Percentiles rank a stretch among this genome's conserved stretches.
Evolutionary conservation across 2,888 invertebrate species (phyloP).

Genomic region (Panzeria rudis): DNA sequence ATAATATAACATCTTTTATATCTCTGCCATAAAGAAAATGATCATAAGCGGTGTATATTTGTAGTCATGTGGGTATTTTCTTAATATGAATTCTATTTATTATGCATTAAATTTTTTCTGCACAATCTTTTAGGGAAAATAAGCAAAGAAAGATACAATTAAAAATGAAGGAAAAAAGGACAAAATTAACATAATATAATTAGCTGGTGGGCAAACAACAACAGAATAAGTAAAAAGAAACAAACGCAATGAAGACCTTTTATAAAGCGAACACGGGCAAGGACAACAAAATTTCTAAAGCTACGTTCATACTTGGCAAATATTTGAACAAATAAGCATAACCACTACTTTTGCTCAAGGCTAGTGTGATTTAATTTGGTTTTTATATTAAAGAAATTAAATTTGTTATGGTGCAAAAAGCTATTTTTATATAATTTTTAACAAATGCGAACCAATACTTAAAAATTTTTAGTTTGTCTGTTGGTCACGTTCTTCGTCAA

Average conservation of each 20-base stretch:
- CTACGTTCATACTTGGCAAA: too few relatives aligned
- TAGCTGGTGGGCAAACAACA: constrained; percentile 37
- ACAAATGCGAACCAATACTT: too few relatives aligned
- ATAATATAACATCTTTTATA: not conserved
- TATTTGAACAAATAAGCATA: too few relatives aligned
- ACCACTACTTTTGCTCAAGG: too few relatives aligned
- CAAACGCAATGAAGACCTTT: not conserved
- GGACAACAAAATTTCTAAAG: not conserved
- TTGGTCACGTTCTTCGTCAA: too few relatives aligned
- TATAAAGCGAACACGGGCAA: not conserved
- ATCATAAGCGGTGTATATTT: not conserved
- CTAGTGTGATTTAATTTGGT: too few relatives aligned
- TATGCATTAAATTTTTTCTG: constrained; percentile 7
- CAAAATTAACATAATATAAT: constrained; percentile 60
- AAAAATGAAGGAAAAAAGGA: constrained; percentile 15
- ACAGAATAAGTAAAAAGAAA: not conserved
- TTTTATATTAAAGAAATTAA: too few relatives aligned
- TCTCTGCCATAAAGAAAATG: not conserved
- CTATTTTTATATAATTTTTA: too few relatives aligned
- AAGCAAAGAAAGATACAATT: constrained; percentile 22
- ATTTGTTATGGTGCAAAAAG: too few relatives aligned
- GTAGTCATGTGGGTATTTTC: not conserved
- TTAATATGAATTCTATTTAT: constrained; percentile 4
- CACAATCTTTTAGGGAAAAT: constrained; percentile 7
- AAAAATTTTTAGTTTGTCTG: too few relatives aligned